phyloP scores from a whole-genome alignment of 92 coral and sea anemone species.

The Porites cylindrica region DNA sequence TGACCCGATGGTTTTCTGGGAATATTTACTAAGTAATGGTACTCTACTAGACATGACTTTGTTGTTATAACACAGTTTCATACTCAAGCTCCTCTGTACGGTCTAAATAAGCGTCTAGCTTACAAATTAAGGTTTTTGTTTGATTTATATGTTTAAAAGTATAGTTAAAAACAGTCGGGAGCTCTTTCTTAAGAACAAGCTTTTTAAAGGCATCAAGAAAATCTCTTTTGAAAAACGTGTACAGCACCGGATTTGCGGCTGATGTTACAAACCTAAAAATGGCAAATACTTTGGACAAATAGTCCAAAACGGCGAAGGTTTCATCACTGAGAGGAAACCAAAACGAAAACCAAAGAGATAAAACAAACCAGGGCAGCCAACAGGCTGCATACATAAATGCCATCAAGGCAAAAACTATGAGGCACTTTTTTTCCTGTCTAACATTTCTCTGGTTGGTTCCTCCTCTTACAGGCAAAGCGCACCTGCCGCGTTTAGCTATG shows the following conservation, averaged over 20 bases:
- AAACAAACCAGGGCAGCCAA: slow-evolving; percentile 75
- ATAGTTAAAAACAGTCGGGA: neutral
- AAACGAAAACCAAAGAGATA: slow-evolving; percentile 38
- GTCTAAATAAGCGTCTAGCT: too few species aligned
- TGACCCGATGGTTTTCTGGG: too few species aligned
- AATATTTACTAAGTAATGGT: too few species aligned
- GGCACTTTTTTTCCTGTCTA: slow-evolving; percentile 46
- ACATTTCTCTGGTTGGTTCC: slow-evolving; percentile 11
- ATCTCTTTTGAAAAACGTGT: slow-evolving; percentile 70
- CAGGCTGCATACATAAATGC: slow-evolving; percentile 65
- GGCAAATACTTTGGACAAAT: slow-evolving; percentile 20
- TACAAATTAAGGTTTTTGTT: neutral
- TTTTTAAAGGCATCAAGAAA: slow-evolving; percentile 41
- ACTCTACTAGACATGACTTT: too few species aligned
- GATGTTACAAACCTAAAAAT: slow-evolving; percentile 66
- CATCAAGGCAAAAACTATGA: slow-evolving; percentile 66
- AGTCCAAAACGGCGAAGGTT: neutral
- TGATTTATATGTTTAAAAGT: neutral
- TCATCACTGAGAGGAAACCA: slow-evolving; percentile 22
- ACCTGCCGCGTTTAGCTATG: slow-evolving; percentile 40
- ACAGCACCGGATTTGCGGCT: slow-evolving; percentile 54
- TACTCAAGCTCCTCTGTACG: too few species aligned
- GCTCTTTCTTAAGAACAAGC: slow-evolving; percentile 4
- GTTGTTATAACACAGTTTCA: too few species aligned
- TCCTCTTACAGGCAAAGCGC: neutral